Base-by-base conservation (phyloP, 2,797 vertebrate genomes). In the Gymnodraco acuticeps region DNA sequence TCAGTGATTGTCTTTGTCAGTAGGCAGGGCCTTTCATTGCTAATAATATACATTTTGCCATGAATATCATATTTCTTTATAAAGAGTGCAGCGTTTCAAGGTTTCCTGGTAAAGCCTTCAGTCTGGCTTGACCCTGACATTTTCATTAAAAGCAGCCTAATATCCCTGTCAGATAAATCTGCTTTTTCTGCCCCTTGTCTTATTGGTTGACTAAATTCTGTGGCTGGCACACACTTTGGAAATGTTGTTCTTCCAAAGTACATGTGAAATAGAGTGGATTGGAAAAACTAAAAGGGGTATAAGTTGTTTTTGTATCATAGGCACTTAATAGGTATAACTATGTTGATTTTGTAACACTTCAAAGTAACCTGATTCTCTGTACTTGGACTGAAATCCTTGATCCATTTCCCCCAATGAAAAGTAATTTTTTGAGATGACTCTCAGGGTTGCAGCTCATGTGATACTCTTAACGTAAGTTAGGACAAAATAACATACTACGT, bases 81-180 rank as follows among this genome's bases (percentile, higher is more conserved):
- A 31, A 16, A 60, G 48, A 58, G 10, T 1, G 48, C 48, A 15
- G 10, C 59, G 14, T 12, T 55, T 73, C 70, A 42, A 11, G 33
- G 45, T 73, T 60, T 82, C 60, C 47, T 56, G 20, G 60, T 46
- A 45, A 64, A 68, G 43, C 23, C n/a, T 41, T 43, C 38, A 62
- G 43, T 70, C 20, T 74, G 69, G 76, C 63, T 79, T 65, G 53
- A 62, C 62, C 54, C 31, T 73, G 78, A 70, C 77, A 67, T 80
- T 87, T 87, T 88, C 62, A 88, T 90, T 87, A 85, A 85, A 87
- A 82, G 52, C 77, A 80, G 54, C 53, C 66, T 77, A 77, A 88
- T 83, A 75, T 76, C 60, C 47, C 80, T 72, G 73, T 87, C 83
- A 87, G 62, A 77, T 76, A 63, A 50, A 73, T 68, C 60, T 78